Conservation (phyloP, 2,888 invertebrate species). For the Aphelenchoides bicaudatus region DNA sequence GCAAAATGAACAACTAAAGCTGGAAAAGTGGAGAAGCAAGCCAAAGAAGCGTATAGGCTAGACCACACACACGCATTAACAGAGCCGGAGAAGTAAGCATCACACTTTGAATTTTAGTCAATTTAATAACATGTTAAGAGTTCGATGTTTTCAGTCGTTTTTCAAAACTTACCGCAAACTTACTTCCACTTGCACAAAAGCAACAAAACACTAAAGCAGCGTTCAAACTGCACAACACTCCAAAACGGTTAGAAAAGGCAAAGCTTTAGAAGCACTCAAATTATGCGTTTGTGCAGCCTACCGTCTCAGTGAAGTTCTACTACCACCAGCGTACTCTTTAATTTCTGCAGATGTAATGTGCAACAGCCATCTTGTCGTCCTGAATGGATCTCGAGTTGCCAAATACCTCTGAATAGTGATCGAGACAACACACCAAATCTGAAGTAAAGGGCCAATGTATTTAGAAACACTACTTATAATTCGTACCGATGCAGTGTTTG, state of each 20-base stretch:
- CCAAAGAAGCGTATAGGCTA: neutral
- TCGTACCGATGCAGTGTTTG: constrained; percentile 55
- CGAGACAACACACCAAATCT: constrained; percentile 56
- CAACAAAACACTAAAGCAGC: neutral
- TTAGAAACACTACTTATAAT: neutral
- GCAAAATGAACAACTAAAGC: neutral
- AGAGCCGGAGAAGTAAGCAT: neutral
- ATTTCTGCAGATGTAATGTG: constrained; percentile 26
- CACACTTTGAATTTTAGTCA: neutral
- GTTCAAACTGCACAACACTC: neutral
- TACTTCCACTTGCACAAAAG: neutral
- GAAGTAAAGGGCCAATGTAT: constrained; percentile 22
- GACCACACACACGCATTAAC: neutral
- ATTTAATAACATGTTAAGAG: too few relatives aligned
- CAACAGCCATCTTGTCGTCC: constrained; percentile 40
- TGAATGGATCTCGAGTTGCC: constrained; percentile 55
- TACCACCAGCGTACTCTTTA: constrained; percentile 22
- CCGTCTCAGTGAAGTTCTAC: constrained; percentile 17
- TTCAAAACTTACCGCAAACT: neutral
- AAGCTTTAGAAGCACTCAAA: constrained; percentile 3
- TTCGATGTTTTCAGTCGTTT: too few relatives aligned
- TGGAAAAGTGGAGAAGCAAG: neutral
- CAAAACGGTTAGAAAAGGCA: constrained; percentile 12
- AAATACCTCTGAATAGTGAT: constrained; percentile 53
- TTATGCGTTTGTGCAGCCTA: constrained; percentile 12